Evolutionary conservation across 2,888 invertebrate species (phyloP), one percentile per base, ranked within the genome.

Genomic region (Koerneria pararmatus): DNA sequence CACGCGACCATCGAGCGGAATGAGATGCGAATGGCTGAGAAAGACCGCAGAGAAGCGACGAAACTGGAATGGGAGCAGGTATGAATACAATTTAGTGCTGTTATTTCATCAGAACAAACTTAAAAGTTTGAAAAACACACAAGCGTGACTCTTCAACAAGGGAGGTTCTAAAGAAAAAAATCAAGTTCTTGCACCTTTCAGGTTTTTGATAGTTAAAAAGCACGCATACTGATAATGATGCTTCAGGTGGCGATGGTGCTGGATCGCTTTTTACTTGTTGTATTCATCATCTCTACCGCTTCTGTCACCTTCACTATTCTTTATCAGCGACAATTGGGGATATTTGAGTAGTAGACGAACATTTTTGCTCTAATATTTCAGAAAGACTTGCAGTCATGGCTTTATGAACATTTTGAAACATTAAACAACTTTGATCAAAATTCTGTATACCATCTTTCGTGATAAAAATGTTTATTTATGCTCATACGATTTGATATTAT

Each of bases 11-110:
- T 91, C 69, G 91, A 92, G 76, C 67, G 80, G 54, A 80, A 80
- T 61, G 80, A 80, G 57, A 88, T 89, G 79, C 88, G 92, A 3
- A 87, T 91, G 6, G 88, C 89, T 0, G 91, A 91, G 77, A 90
- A 90, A 83, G 91, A 92, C 82, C 87, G 89, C 62, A 87, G 89
- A 63, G 91, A 92, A 78, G 87, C 89, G 59, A 90, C 90, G 69
- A 90, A 91, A 80, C 85, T 91, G 65, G 92, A 93, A 84, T 93
- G 92, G 92, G 91, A 89, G 76, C 89, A 89, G 79, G 83, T 90
- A 11, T 5, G 8, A 24, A 22, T 6, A 15, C 6, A 6, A 51
- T 11, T 41, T 15, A 41, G n/a, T n/a, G n/a, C n/a, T n/a, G n/a
- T n/a, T n/a, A n/a, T n/a, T n/a, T n/a, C n/a, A n/a, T n/a, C n/a